These are phyloP conservation scores for Galaxea fascicularis DNA, from an alignment of 92 coral and sea anemone species.

Conservation along the genomic window DNA sequence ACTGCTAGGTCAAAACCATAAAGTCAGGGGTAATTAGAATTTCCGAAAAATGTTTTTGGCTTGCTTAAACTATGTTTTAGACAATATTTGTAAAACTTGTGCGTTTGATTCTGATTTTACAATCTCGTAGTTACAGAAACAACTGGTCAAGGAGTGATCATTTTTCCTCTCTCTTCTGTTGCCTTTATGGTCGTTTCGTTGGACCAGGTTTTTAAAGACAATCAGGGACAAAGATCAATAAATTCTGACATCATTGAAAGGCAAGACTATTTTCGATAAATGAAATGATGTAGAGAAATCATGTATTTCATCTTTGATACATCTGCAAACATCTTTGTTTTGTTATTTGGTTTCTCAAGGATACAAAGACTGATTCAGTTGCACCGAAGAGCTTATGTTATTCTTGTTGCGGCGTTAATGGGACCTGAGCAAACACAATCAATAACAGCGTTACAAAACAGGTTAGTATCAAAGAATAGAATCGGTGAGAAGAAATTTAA, in stretches of 20 bases:
- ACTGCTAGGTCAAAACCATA: slow-evolving; percentile 65
- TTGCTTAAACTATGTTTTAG: not conserved
- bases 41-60: too few relatives aligned
- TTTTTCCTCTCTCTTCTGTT: slow-evolving; percentile 95
- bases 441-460: slow-evolving; percentile 78
- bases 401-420: slow-evolving; percentile 70
- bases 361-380: slow-evolving; percentile 84
- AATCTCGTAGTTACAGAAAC: slow-evolving; percentile 76
- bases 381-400: slow-evolving; percentile 86
- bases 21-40: slow-evolving; percentile 80
- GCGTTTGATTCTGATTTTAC: not conserved
- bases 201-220: slow-evolving; percentile 46
- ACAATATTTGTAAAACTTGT: not conserved
- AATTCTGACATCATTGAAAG: slow-evolving; percentile 74
- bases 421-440: slow-evolving; percentile 59
- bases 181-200: slow-evolving; percentile 84
- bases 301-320: not conserved
- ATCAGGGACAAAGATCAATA: slow-evolving; percentile 38
- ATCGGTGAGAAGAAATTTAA: not conserved
- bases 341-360: too few relatives aligned
- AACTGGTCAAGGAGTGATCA: slow-evolving; percentile 83
- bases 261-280: slow-evolving; percentile 20
- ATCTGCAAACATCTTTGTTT: not conserved
- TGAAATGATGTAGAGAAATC: not conserved
- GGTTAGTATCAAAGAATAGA: slow-evolving; percentile 44